Base-by-base conservation (phyloP, 2,797 vertebrate species). In the Mionectes olivaceus region DNA sequence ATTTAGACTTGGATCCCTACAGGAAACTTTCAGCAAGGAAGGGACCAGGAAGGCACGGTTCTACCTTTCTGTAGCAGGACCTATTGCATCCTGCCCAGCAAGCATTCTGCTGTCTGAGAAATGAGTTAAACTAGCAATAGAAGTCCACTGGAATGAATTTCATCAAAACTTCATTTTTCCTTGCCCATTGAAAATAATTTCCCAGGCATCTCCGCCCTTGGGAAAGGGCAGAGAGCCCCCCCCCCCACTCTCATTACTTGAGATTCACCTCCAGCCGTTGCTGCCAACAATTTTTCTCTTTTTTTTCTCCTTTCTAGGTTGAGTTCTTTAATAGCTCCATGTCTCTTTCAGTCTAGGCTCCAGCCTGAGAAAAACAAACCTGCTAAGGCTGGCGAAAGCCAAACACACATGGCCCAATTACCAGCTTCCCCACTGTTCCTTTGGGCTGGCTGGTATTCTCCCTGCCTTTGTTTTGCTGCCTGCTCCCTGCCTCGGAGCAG, bases 331-430 rank as follows among this genome's bases (percentile, higher is more conserved):
- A 87, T 92, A 93, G 74, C 82, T 94, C 73, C 0, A 1, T 87
- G 86, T 94, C 81, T 95, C 95, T 96, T 96, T 97, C 86, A 96
- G 83, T 88, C 67, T 78, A 49, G 83, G 52, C 95, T 96, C 33
- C 92, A 97, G 95, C 88, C 95, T 96, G 95, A 93, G 96, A 97
- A 97, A 94, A 97, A 95, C 93, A 96, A 96, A 95, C 96, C 96
- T 97, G 95, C 90, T 70, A 90, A 90, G 90, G 81, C 75, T 96
- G 83, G 88, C 41, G 80, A 94, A 96, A 95, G 92, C 95, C 86
- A 94, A 95, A 94, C 75, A 87, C 88, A 82, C 88, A 76, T 11
- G 11, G 83, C 93, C 95, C 96, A 97, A 96, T 97, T 96, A 97
- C 93, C 71, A 94, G 96, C 96, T 89, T 95, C 94, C 94, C 96